A percentile compares a stretch with the other conserved stretches of the same genome.
Evolutionary conservation across 2,797 vertebrate genomes (phyloP).

Genomic region (Oceanodroma leucorhoa): DNA sequence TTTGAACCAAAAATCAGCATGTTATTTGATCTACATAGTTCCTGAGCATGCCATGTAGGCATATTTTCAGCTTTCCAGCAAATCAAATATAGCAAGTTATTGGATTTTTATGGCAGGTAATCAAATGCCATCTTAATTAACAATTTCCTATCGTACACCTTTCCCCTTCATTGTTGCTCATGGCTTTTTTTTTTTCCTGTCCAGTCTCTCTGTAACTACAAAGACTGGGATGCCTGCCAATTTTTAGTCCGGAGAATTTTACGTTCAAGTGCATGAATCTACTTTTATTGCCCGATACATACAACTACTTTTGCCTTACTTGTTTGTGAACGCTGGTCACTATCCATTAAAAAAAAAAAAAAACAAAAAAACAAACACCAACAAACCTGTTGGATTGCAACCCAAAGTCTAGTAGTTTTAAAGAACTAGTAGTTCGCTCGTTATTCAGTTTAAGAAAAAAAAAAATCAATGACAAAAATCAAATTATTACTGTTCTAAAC

Average conservation of each 20-base stretch:
- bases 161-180: neutral
- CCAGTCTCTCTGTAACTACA: neutral
- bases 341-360: neutral
- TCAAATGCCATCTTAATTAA: slow-evolving; percentile 41
- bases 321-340: neutral
- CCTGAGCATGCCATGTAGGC: neutral
- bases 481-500: neutral
- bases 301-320: neutral
- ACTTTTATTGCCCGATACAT: neutral
- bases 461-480: neutral
- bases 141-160: neutral
- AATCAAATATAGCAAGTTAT: neutral
- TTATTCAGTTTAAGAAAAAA: neutral
- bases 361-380: neutral
- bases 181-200: neutral
- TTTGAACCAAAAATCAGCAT: neutral
- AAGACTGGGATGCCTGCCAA: neutral
- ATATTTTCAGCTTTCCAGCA: neutral
- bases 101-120: slow-evolving; percentile 37
- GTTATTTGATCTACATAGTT: neutral
- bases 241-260: neutral
- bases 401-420: neutral
- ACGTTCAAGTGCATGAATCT: neutral
- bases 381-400: neutral
- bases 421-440: neutral